Evolutionary conservation across 2,113 vertebrate species (phyloP).

Genomic region (Mormoops blainvillei): DNA sequence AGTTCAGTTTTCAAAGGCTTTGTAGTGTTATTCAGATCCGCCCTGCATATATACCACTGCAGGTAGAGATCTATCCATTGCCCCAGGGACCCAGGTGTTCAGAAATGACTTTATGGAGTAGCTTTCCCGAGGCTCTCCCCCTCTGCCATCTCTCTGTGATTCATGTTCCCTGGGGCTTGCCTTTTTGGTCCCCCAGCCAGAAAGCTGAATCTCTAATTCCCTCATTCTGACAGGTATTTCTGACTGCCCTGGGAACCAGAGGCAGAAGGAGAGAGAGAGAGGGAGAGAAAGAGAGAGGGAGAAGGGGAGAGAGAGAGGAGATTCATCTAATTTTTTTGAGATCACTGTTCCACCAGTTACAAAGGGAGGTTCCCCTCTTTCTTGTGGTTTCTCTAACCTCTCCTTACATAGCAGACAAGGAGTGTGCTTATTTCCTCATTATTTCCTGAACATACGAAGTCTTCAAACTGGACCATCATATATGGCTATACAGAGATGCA

Average conservation of each 20-base stretch:
- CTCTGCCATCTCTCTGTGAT: not conserved
- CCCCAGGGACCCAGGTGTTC: not conserved
- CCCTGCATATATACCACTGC: not conserved
- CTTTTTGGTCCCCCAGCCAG: not conserved
- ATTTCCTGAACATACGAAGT: not conserved
- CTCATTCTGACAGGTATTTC: not conserved
- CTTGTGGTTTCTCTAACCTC: not conserved
- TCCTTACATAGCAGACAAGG: not conserved
- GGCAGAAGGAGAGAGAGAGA: not conserved
- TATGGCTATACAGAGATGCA: not conserved
- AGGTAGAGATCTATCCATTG: not conserved
- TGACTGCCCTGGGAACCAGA: not conserved
- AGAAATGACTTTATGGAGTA: not conserved
- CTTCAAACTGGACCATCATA: not conserved
- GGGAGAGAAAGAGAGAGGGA: not conserved
- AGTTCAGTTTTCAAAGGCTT: not conserved
- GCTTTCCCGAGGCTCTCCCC: not conserved
- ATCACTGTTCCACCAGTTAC: not conserved
- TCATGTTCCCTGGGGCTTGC: not conserved
- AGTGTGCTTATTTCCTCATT: not conserved
- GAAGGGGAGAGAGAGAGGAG: not conserved
- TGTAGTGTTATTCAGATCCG: not conserved
- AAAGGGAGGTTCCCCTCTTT: not conserved
- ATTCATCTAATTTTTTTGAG: not conserved
- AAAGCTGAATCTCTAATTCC: not conserved